Evolutionary conservation across 2,888 invertebrate species (phyloP), one percentile per base, ranked within the genome.

Genomic region (Papilio demoleus): DNA sequence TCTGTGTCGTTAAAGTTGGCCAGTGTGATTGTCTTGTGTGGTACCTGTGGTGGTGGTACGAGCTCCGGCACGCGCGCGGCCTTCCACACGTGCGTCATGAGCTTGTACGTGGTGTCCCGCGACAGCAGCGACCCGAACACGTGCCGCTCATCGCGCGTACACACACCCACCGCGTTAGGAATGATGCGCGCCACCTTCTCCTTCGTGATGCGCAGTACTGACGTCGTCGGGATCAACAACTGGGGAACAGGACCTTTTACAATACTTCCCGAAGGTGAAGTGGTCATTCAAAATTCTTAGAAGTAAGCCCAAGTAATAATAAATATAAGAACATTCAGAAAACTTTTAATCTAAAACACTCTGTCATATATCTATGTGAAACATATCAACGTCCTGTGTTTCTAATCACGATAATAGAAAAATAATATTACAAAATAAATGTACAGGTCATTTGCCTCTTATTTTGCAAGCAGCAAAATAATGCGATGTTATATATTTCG

Each of bases 111-210:
- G 73, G 96, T 95, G 84, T 98, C 98, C 58, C 98, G 93, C 36
- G 97, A 97, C 76, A 98, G 94, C 74, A 98, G 94, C 71, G 97
- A 97, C 59, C 97, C 97, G 90, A 98, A 98, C 62, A 97, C 97
- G 81, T 97, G 97, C 61, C 97, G 95, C 79, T 97, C 96, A 79
- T 96, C 95, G 59, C 95, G 94, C n/a, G 98, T 98, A 70, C 94
- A 94, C 40, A 97, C 96, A 34, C 97, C 98, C 69, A 99, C 97
- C 14, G 98, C 98, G 88, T 98, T 98, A 61, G 98, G 98, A 79
- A 99, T 97, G 75, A 99, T 97, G 76, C 97, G 95, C 1, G 98
- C 98, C 70, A 98, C 98, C 89, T 97, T 97, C 90, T 98, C 98
- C 84, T 98, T 97, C 50, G 97, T 97, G 80, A 99, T 97, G 84